Percentiles rank a stretch among this genome's conserved stretches.
Conservation (phyloP, 2,888 invertebrate species). For the Nipponacmea schrenckii region DNA sequence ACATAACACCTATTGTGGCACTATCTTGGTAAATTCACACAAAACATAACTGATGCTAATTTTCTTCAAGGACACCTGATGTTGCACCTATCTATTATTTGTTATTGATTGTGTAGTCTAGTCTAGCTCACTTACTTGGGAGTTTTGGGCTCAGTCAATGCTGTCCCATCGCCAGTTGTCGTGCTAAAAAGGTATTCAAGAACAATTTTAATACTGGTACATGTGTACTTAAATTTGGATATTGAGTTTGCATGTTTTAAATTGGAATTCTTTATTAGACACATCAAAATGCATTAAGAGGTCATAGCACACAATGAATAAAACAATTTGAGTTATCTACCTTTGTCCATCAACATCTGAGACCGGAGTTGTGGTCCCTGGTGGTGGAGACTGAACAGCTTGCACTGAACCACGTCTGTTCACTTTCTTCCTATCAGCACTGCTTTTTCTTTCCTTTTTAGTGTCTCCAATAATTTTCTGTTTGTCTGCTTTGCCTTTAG, state of each 20-base stretch:
- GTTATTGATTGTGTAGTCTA: too few relatives aligned
- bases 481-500: conserved; percentile 44
- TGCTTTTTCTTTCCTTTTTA: conserved; percentile 48
- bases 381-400: conserved; percentile 56
- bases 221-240: too few relatives aligned
- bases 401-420: conserved; percentile 50
- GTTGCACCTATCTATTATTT: too few relatives aligned
- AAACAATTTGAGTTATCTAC: conserved; percentile 25
- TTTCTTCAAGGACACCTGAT: too few relatives aligned
- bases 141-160: conserved; percentile 47
- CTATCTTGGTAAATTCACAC: too few relatives aligned
- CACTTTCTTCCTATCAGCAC: conserved; percentile 53
- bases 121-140: conserved; percentile 48
- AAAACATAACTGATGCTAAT: too few relatives aligned
- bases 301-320: too few relatives aligned
- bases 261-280: too few relatives aligned
- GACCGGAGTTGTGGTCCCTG: conserved; percentile 58
- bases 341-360: conserved; percentile 60
- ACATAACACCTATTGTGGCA: too few relatives aligned
- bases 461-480: conserved; percentile 29
- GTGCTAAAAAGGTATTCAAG: conserved; percentile 37
- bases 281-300: too few relatives aligned
- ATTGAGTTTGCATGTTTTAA: too few relatives aligned
- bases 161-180: conserved; percentile 45
- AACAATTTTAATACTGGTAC: too few relatives aligned